phyloP scores from a whole-genome alignment of 2,888 invertebrate species.

The Drosophila limbata region DNA sequence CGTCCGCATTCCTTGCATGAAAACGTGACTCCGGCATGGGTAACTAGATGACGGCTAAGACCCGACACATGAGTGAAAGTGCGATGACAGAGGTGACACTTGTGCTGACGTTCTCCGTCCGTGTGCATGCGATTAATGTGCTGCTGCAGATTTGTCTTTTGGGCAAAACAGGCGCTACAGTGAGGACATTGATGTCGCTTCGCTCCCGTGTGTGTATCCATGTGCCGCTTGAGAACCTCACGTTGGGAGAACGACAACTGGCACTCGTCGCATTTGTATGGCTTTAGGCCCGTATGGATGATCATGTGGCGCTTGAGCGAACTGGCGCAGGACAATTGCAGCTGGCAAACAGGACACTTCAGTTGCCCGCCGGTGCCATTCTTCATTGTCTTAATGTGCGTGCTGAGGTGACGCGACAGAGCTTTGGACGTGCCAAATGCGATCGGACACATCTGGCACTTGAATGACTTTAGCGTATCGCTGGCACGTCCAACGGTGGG shows the following conservation, averaged over 20 bases:
- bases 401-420: slow-evolving; percentile 88
- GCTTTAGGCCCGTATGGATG: slow-evolving; percentile 87
- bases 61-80: slow-evolving; percentile 87
- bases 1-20: slow-evolving; percentile 89
- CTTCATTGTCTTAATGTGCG: slow-evolving; percentile 87
- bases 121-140: slow-evolving; percentile 88
- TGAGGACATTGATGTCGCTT: slow-evolving; percentile 89
- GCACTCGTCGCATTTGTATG: slow-evolving; percentile 87
- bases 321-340: slow-evolving; percentile 88
- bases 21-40: slow-evolving; percentile 89
- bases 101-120: slow-evolving; percentile 88
- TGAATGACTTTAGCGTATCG: slow-evolving; percentile 86
- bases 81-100: slow-evolving; percentile 89
- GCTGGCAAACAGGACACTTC: slow-evolving; percentile 87
- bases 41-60: slow-evolving; percentile 89
- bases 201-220: slow-evolving; percentile 87
- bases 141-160: slow-evolving; percentile 88
- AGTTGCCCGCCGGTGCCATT: slow-evolving; percentile 85
- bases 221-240: slow-evolving; percentile 89
- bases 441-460: slow-evolving; percentile 88
- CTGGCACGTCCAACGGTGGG: slow-evolving; percentile 54
- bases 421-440: slow-evolving; percentile 88
- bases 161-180: slow-evolving; percentile 90
- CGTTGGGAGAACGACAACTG: slow-evolving; percentile 90
- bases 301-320: slow-evolving; percentile 90